Conservation (phyloP, 53 echinoderm and acorn worm genomes). For the Holothuria leucospilota region DNA sequence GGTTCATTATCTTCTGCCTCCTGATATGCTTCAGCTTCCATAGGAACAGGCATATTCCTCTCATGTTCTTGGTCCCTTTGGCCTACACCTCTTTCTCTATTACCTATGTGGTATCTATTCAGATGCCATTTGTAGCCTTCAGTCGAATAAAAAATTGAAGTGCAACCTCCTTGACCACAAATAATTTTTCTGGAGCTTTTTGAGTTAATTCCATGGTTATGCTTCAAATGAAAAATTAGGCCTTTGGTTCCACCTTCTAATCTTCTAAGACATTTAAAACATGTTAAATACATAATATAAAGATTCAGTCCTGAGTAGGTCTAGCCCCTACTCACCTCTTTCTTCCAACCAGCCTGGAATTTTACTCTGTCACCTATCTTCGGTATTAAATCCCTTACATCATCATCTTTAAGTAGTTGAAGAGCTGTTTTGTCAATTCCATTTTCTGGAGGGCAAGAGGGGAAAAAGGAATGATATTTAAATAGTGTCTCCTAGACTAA, state of each 20-base stretch:
- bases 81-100: neutral
- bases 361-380: conserved; percentile 32
- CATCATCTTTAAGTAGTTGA: conserved; percentile 25
- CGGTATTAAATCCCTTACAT: conserved; percentile 30
- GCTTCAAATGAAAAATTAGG: conserved; percentile 31
- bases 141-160: conserved; percentile 19
- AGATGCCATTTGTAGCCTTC: no score
- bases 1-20: no score
- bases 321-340: conserved; percentile 14
- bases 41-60: no score
- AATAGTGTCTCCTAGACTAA: no score
- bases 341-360: conserved; percentile 26
- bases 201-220: conserved; percentile 17
- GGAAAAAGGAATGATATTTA: conserved; percentile 1
- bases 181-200: conserved; percentile 8
- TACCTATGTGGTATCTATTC: neutral
- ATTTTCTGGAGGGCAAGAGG: conserved; percentile 46
- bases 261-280: conserved; percentile 40
- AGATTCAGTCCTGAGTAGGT: neutral
- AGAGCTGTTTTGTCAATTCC: conserved; percentile 49
- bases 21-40: no score
- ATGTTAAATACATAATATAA: conserved; percentile 1
- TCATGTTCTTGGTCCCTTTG: no score
- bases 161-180: conserved; percentile 9
- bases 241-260: conserved; percentile 16